Percentiles rank a stretch among this genome's conserved stretches.
These are phyloP conservation scores for Drosophila peninsularis DNA, from an alignment of 2,888 invertebrate genomes.

Conservation along the genomic window DNA sequence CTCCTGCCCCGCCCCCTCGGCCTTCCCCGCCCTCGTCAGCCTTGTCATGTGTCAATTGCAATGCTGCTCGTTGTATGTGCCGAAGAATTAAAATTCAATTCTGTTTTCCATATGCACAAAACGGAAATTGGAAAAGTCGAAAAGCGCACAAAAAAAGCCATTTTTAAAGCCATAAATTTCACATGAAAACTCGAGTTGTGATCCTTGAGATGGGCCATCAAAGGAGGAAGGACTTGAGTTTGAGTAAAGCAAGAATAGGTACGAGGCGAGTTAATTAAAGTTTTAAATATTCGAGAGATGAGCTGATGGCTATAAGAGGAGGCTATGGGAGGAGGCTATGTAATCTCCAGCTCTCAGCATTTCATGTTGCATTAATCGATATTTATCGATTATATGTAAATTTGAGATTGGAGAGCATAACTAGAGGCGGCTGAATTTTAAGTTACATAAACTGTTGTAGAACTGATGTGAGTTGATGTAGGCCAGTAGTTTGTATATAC, in stretches of 20 bases:
- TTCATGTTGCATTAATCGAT: too few species aligned
- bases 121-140: conserved; percentile 66
- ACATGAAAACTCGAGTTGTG: not conserved
- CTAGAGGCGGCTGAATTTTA: too few species aligned
- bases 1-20: not conserved
- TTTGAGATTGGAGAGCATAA: too few species aligned
- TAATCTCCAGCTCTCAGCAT: too few species aligned
- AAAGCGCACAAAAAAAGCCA: conserved; percentile 21
- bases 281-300: not conserved
- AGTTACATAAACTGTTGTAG: too few species aligned
- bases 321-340: too few species aligned
- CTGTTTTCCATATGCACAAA: conserved; percentile 62
- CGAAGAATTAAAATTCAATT: conserved; percentile 71
- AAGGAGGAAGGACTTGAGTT: not conserved
- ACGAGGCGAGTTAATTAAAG: not conserved
- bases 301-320: too few species aligned
- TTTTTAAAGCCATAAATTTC: conserved; percentile 4
- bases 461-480: too few species aligned
- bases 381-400: too few species aligned
- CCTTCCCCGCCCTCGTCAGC: conserved; percentile 9
- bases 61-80: conserved; percentile 33
- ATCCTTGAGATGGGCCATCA: not conserved
- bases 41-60: conserved; percentile 77
- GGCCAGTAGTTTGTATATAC: too few species aligned
- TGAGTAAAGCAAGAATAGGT: not conserved